Conservation (phyloP, 2,113 vertebrate genomes). For the Centropus bengalensis region DNA sequence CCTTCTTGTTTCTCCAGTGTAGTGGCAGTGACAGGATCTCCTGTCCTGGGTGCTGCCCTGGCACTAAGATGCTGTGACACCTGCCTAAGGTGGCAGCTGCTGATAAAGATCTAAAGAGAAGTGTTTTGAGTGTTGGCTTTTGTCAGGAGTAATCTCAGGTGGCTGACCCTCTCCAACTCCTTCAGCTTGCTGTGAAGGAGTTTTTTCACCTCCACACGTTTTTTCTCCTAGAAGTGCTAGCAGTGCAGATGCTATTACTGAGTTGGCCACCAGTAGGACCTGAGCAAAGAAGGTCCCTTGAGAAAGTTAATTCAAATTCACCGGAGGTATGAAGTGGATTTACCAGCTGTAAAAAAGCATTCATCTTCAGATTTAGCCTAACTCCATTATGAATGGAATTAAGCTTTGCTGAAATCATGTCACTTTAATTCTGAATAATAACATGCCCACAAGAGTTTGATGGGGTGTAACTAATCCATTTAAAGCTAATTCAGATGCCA, state of each 20-base stretch:
- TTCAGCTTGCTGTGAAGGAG: background rate
- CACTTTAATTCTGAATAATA: slow-evolving; percentile 45
- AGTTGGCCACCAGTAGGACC: background rate
- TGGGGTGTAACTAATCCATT: slow-evolving; percentile 49
- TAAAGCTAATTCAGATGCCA: slow-evolving; percentile 39
- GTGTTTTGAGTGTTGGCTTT: background rate
- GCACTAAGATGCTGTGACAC: fast-evolving
- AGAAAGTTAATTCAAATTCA: slow-evolving; percentile 53
- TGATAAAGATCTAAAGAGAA: background rate
- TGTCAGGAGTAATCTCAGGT: background rate
- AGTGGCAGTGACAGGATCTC: background rate
- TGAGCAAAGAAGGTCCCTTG: background rate
- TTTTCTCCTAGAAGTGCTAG: background rate
- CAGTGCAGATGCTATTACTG: background rate
- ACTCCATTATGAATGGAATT: background rate
- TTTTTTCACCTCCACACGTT: background rate
- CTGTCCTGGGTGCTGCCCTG: background rate
- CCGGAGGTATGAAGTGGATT: slow-evolving; percentile 13
- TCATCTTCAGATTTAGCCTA: slow-evolving; percentile 37
- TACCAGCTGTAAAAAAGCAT: slow-evolving; percentile 19
- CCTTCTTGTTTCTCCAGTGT: background rate
- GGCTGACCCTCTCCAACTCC: background rate
- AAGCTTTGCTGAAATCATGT: slow-evolving; percentile 46
- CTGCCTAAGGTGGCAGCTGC: background rate
- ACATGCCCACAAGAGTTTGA: slow-evolving; percentile 28